Conservation (phyloP, 2,113 vertebrate species). For the Chionis minor region DNA sequence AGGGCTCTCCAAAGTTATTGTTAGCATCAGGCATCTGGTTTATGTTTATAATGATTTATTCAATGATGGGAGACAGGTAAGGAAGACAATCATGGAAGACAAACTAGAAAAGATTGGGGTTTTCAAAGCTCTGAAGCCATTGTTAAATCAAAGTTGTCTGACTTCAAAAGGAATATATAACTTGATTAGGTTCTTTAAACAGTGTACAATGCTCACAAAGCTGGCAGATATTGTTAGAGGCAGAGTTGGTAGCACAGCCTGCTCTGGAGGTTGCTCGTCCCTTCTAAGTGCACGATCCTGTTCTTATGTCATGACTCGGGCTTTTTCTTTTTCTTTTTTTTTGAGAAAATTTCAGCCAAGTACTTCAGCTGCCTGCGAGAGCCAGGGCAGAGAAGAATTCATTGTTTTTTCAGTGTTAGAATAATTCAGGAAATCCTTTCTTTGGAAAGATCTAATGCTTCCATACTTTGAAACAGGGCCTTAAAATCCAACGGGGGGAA, state of each 20-base stretch:
- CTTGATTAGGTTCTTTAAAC: slow-evolving; percentile 30
- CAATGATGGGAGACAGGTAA: slow-evolving; percentile 61
- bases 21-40: slow-evolving; percentile 67
- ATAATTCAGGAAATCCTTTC: slow-evolving; percentile 55
- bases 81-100: slow-evolving; percentile 38
- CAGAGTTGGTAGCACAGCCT: slow-evolving; percentile 30
- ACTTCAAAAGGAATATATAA: slow-evolving; percentile 48
- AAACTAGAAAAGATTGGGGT: slow-evolving; percentile 49
- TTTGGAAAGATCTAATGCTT: slow-evolving; percentile 17
- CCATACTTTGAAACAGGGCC: neutral
- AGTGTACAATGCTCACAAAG: neutral
- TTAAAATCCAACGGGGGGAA: neutral
- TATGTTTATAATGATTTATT: slow-evolving; percentile 64
- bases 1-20: slow-evolving; percentile 35
- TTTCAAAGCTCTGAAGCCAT: slow-evolving; percentile 61
- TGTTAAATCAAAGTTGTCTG: slow-evolving; percentile 53
- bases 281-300: neutral
- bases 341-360: neutral
- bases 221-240: slow-evolving; percentile 10
- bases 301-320: neutral
- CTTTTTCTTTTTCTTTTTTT: neutral
- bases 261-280: neutral
- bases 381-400: neutral
- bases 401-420: neutral
- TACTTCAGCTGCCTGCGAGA: neutral